These are phyloP conservation scores for Ciconia maguari DNA, from an alignment of 2,113 vertebrate species.

Conservation along the genomic window DNA sequence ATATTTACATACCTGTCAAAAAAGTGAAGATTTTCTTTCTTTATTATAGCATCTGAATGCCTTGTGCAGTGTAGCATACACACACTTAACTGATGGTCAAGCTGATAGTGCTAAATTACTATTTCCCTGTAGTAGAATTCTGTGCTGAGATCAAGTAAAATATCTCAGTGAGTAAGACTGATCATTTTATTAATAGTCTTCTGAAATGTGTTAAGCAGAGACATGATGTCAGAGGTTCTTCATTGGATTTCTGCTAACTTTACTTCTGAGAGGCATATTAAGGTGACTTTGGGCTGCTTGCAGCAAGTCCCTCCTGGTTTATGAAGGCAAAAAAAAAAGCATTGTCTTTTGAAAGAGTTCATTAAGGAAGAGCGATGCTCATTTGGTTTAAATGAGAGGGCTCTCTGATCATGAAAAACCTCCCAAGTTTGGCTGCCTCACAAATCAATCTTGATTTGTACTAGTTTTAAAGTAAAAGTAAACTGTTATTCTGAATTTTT, in stretches of 20 bases:
- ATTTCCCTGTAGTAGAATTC: neutral
- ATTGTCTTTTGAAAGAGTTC: neutral
- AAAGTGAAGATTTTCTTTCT: neutral
- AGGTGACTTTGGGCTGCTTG: neutral
- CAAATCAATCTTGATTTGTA: neutral
- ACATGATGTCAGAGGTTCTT: neutral
- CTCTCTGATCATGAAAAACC: neutral
- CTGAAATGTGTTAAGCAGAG: neutral
- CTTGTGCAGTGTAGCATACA: neutral
- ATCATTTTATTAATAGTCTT: neutral
- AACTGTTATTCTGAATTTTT: neutral
- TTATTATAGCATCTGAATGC: neutral
- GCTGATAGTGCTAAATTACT: neutral
- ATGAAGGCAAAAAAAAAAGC: neutral
- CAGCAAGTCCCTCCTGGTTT: neutral
- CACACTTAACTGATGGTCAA: neutral
- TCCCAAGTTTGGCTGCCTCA: neutral
- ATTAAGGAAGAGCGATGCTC: neutral
- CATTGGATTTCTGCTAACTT: neutral
- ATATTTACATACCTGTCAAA: neutral
- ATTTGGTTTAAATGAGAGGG: neutral
- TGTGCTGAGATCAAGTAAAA: neutral
- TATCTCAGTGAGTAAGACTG: neutral
- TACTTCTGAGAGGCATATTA: neutral
- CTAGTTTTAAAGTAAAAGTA: neutral